Evolutionary conservation across 2,888 invertebrate species (phyloP).

Genomic region (Panzeria rudis): DNA sequence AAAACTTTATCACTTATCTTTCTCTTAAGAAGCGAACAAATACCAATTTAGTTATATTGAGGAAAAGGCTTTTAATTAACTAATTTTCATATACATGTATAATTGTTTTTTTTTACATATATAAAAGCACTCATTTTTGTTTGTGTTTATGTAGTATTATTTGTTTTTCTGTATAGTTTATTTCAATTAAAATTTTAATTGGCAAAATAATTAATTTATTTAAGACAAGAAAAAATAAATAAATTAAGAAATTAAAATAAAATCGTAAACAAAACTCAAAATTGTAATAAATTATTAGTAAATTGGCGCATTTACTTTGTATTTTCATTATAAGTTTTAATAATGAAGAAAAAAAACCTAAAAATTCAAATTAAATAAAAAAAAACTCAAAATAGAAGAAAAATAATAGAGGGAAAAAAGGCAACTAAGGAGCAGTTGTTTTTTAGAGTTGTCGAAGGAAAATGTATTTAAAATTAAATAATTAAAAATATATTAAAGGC

Average conservation of each 20-base stretch:
- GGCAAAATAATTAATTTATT: constrained; percentile 61
- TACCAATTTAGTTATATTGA: background rate
- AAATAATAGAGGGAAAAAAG: constrained; percentile 50
- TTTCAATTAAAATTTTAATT: constrained; percentile 71
- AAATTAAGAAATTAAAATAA: constrained; percentile 24
- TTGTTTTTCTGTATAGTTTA: constrained; percentile 74
- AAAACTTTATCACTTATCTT: background rate
- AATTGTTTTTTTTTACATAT: constrained; percentile 12
- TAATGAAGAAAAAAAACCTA: constrained; percentile 61
- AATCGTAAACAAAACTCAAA: constrained; percentile 30
- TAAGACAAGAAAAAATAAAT: constrained; percentile 41
- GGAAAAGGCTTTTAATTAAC: background rate
- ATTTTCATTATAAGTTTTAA: constrained; percentile 67
- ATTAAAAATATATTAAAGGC: constrained; percentile 62
- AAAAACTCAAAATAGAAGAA: background rate
- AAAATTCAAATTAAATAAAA: constrained; percentile 23
- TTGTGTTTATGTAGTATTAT: constrained; percentile 57
- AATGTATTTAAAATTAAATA: constrained; percentile 51
- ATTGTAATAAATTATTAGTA: background rate
- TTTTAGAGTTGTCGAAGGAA: constrained; percentile 29
- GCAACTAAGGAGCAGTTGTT: constrained; percentile 65
- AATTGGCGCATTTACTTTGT: constrained; percentile 67
- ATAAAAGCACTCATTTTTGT: background rate
- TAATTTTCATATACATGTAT: background rate
- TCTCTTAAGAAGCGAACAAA: background rate